phyloP scores from a whole-genome alignment of 2,888 invertebrate species.

The Galeruca laticollis region DNA sequence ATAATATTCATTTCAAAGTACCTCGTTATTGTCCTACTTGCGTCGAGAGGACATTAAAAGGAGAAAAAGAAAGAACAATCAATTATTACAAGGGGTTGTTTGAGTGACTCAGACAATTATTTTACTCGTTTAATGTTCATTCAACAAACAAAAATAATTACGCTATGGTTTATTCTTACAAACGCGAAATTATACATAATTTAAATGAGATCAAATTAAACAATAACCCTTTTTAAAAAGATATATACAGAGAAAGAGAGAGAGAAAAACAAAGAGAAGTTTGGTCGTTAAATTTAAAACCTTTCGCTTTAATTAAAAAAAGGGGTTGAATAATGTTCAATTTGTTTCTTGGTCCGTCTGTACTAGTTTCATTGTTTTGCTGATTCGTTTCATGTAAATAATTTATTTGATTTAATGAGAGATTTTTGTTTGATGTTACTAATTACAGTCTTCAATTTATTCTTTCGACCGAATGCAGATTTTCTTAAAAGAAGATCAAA shows the following conservation, averaged over 20 bases:
- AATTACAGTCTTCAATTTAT: not conserved
- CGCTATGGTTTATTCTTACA: not conserved
- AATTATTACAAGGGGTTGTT: not conserved
- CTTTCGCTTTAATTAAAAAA: conserved; percentile 14
- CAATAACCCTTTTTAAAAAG: conserved; percentile 10
- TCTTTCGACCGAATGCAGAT: not conserved
- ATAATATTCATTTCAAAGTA: too few species aligned
- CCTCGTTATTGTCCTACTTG: not conserved
- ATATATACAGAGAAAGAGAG: too few species aligned
- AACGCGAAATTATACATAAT: conserved; percentile 7
- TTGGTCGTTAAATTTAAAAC: conserved; percentile 10
- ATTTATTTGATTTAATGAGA: conserved; percentile 17
- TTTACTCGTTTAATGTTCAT: not conserved
- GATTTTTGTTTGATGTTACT: conserved; percentile 11
- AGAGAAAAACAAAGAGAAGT: not conserved
- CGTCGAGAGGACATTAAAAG: not conserved
- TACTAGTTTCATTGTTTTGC: not conserved
- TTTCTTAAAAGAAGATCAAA: not conserved
- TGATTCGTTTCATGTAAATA: conserved; percentile 10
- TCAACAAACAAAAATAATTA: conserved; percentile 5
- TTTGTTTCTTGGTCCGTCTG: not conserved
- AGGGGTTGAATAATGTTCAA: conserved; percentile 15
- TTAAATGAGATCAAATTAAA: conserved; percentile 10
- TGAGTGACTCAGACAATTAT: not conserved
- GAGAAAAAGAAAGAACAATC: not conserved